phyloP scores from a whole-genome alignment of 2,113 vertebrate genomes.

The Brienomyrus brachyistius region DNA sequence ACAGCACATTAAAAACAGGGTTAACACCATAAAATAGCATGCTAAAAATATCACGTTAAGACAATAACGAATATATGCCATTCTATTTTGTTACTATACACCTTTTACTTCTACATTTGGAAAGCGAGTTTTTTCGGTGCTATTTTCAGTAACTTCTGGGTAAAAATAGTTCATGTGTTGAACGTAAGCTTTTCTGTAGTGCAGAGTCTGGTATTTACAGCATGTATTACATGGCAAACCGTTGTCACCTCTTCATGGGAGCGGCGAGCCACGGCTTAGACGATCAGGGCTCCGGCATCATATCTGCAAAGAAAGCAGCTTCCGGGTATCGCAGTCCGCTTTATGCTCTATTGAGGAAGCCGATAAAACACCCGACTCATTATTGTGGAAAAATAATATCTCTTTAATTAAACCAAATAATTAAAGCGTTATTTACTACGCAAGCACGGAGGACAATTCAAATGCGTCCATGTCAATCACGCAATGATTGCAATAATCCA shows the following conservation, averaged over 20 bases:
- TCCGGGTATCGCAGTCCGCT: background rate
- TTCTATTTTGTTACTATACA: background rate
- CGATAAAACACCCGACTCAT: background rate
- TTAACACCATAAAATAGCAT: background rate
- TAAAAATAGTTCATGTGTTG: background rate
- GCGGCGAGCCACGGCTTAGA: background rate
- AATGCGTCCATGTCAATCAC: background rate
- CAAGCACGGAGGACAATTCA: background rate
- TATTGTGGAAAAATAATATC: background rate
- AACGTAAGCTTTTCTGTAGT: background rate
- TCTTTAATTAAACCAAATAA: background rate
- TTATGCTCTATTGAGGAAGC: background rate
- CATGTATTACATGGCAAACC: background rate
- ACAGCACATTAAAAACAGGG: background rate
- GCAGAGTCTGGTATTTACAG: background rate
- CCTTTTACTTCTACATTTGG: background rate
- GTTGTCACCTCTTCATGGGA: background rate
- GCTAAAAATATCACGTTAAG: background rate
- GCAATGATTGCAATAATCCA: background rate
- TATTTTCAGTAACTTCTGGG: background rate
- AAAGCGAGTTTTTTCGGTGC: background rate
- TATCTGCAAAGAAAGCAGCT: background rate
- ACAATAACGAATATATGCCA: background rate
- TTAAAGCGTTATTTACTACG: background rate
- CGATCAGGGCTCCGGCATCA: background rate